Evolutionary conservation across 2,113 vertebrate genomes (phyloP).

Genomic region (Hydropotes inermis): DNA sequence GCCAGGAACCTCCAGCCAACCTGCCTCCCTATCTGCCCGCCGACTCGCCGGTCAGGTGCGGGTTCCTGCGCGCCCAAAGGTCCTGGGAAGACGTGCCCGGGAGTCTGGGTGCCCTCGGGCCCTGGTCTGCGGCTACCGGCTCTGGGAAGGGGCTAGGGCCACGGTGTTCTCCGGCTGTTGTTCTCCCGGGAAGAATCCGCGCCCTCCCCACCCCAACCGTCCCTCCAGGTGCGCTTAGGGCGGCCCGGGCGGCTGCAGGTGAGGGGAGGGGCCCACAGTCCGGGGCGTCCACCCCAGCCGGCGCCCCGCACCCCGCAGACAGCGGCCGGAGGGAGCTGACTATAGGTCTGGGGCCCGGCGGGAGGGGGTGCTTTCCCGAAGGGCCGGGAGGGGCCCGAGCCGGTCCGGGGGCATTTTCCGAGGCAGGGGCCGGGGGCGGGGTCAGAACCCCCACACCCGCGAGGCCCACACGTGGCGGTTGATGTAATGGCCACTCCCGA

Average conservation of each 20-base stretch:
- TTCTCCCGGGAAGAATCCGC: neutral
- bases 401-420: slow-evolving; percentile 68
- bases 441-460: slow-evolving; percentile 19
- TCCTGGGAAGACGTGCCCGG: neutral
- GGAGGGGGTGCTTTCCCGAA: neutral
- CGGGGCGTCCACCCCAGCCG: neutral
- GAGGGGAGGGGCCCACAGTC: slow-evolving; percentile 33
- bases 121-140: slow-evolving; percentile 10
- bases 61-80: slow-evolving; percentile 25
- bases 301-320: neutral
- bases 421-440: slow-evolving; percentile 53
- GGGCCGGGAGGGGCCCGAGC: slow-evolving; percentile 12
- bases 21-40: slow-evolving; percentile 43
- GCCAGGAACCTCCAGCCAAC: neutral
- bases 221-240: neutral
- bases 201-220: neutral
- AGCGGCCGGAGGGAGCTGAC: neutral
- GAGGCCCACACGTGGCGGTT: slow-evolving; percentile 69
- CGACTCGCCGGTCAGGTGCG: neutral
- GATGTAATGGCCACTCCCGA: slow-evolving; percentile 60
- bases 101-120: neutral
- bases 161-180: neutral
- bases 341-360: neutral
- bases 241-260: slow-evolving; percentile 48
- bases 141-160: neutral